Evolutionary conservation across 2,888 invertebrate genomes (phyloP).

Genomic region (Stenoptilia bipunctidactyla): DNA sequence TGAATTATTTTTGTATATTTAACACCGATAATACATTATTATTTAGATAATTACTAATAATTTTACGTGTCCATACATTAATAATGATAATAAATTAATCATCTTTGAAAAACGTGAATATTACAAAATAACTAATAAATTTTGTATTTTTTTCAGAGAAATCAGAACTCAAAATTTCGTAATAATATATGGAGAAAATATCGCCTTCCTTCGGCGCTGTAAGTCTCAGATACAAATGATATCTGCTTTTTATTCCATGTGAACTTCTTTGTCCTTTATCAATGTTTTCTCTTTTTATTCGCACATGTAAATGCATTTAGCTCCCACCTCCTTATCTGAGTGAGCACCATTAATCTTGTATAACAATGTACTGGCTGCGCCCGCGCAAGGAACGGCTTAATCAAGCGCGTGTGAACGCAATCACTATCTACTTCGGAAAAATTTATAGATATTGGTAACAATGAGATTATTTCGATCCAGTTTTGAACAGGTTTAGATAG

Average conservation of each 20-base stretch:
- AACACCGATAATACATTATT: no score
- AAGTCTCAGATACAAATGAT: conserved; percentile 24
- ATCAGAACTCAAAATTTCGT: no score
- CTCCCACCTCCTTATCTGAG: conserved; percentile 60
- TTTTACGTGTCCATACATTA: no score
- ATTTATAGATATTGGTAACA: conserved; percentile 1
- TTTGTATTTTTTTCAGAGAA: no score
- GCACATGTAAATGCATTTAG: conserved; percentile 70
- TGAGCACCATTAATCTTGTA: conserved; percentile 68
- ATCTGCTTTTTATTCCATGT: conserved; percentile 33
- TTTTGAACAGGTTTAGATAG: no score
- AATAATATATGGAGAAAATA: no score
- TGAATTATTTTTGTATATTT: no score
- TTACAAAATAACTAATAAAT: no score
- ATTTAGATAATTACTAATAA: no score
- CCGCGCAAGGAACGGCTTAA: conserved; percentile 55
- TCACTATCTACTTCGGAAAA: conserved; percentile 9
- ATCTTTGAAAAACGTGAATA: no score
- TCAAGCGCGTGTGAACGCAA: conserved; percentile 35
- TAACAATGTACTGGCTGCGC: conserved; percentile 56
- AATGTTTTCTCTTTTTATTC: conserved; percentile 52
- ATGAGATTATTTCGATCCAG: neutral
- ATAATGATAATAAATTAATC: no score
- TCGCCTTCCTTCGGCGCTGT: no score
- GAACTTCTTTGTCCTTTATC: conserved; percentile 61